Evolutionary conservation across 1,140 invertebrate genomes (phyloP).

Genomic region (Homalodisca vitripennis): DNA sequence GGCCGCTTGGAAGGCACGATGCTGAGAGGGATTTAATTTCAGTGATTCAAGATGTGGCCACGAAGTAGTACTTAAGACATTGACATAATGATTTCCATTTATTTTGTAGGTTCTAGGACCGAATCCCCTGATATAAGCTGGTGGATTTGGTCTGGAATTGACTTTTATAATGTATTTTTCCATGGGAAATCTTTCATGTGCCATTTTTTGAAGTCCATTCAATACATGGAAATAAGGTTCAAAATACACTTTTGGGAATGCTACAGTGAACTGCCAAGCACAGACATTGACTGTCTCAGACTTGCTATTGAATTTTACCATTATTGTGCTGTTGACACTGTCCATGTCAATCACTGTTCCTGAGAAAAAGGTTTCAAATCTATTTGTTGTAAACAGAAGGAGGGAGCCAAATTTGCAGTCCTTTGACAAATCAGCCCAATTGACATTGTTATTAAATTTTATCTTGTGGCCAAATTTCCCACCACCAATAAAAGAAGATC

Average conservation of each 20-base stretch:
- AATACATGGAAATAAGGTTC: slow-evolving; percentile 66
- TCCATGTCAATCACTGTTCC: slow-evolving; percentile 57
- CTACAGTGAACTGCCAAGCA: slow-evolving; percentile 52
- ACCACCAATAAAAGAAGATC: slow-evolving; percentile 1
- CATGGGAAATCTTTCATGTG: slow-evolving; percentile 58
- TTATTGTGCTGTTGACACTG: slow-evolving; percentile 53
- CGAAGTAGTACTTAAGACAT: slow-evolving; percentile 42
- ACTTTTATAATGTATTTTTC: slow-evolving; percentile 60
- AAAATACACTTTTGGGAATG: slow-evolving; percentile 66
- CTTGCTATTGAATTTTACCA: slow-evolving; percentile 49
- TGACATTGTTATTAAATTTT: slow-evolving; percentile 38
- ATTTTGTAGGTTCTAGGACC: slow-evolving; percentile 1
- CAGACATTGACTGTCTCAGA: slow-evolving; percentile 9
- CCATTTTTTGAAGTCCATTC: slow-evolving; percentile 57
- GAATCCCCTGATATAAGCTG: slow-evolving; percentile 38
- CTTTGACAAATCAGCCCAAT: slow-evolving; percentile 51
- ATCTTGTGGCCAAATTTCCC: slow-evolving; percentile 26
- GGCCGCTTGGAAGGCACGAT: slow-evolving; percentile 56
- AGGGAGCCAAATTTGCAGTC: slow-evolving; percentile 71
- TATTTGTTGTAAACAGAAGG: slow-evolving; percentile 64
- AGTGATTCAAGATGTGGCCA: slow-evolving; percentile 50
- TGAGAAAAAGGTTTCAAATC: slow-evolving; percentile 64
- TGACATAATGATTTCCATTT: slow-evolving; percentile 8
- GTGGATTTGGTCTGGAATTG: slow-evolving; percentile 32
- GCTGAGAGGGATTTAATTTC: slow-evolving; percentile 58